A percentile compares a stretch with the other conserved stretches of the same genome.
These are phyloP conservation scores for Pachyseris speciosa DNA, from an alignment of 64 coral and sea anemone genomes.

Conservation along the genomic window DNA sequence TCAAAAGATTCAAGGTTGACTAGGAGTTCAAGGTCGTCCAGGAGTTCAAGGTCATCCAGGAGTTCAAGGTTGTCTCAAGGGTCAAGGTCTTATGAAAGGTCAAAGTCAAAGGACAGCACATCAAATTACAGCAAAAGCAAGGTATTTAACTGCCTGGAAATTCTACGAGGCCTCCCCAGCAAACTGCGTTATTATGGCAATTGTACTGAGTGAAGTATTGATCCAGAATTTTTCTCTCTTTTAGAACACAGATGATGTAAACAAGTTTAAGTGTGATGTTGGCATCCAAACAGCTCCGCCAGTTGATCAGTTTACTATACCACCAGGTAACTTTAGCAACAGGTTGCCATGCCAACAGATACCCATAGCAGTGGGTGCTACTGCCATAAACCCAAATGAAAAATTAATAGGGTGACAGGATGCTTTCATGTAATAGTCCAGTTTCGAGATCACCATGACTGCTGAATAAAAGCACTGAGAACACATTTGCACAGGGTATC, in stretches of 20 bases:
- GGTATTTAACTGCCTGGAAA: no score
- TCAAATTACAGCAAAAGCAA: constrained; percentile 34
- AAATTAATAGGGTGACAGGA: no score
- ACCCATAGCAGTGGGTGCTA: no score
- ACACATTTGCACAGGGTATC: no score
- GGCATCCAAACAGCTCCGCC: constrained; percentile 68
- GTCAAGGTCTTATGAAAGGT: constrained; percentile 14
- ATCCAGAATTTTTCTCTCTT: neutral
- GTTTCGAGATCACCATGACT: no score
- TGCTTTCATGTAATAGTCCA: no score
- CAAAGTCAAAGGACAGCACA: neutral
- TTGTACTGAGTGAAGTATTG: no score
- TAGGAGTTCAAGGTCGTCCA: constrained; percentile 39
- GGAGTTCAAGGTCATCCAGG: constrained; percentile 36
- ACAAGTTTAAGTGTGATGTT: constrained; percentile 71
- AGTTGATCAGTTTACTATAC: constrained; percentile 44
- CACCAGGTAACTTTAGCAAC: constrained; percentile 55
- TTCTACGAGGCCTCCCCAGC: no score
- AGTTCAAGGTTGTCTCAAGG: constrained; percentile 41
- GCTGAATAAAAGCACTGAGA: no score
- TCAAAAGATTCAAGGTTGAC: constrained; percentile 47
- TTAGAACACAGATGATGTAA: constrained; percentile 28
- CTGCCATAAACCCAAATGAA: no score
- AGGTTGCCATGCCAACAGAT: neutral
- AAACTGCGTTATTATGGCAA: no score